Percentiles rank a stretch among this genome's conserved stretches.
phyloP scores from a whole-genome alignment of 2,113 vertebrate species.

The Dendropsophus ebraccatus region DNA sequence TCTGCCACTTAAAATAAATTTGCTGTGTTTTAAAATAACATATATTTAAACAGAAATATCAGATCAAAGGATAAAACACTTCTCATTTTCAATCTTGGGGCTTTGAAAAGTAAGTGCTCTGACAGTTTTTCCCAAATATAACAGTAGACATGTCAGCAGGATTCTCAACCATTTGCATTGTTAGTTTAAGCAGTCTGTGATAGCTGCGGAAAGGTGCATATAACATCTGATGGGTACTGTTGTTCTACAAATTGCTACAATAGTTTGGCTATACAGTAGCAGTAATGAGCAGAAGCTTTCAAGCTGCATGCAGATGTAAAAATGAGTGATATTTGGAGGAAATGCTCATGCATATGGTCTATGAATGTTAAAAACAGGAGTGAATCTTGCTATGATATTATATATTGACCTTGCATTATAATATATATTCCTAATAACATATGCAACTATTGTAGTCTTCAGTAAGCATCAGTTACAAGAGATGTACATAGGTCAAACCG shows the following conservation, averaged over 20 bases:
- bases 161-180: conserved; percentile 65
- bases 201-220: conserved; percentile 59
- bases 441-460: not conserved
- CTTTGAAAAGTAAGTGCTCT: conserved; percentile 61
- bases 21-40: conserved; percentile 61
- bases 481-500: not conserved
- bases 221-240: conserved; percentile 59
- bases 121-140: conserved; percentile 64
- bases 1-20: conserved; percentile 56
- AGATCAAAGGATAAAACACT: conserved; percentile 62
- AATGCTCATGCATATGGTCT: not conserved
- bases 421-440: not conserved
- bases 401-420: not conserved
- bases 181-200: conserved; percentile 63
- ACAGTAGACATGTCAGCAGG: conserved; percentile 63
- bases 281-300: conserved; percentile 54
- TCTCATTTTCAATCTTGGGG: conserved; percentile 62
- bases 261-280: conserved; percentile 24
- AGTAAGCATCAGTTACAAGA: not conserved
- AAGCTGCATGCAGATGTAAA: conserved; percentile 7
- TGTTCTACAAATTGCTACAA: conserved; percentile 62
- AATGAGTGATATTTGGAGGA: conserved; percentile 26
- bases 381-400: not conserved
- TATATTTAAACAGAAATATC: conserved; percentile 63
- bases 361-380: not conserved